Base-by-base conservation (phyloP, 2,113 vertebrate genomes). In the Strigops habroptila region DNA sequence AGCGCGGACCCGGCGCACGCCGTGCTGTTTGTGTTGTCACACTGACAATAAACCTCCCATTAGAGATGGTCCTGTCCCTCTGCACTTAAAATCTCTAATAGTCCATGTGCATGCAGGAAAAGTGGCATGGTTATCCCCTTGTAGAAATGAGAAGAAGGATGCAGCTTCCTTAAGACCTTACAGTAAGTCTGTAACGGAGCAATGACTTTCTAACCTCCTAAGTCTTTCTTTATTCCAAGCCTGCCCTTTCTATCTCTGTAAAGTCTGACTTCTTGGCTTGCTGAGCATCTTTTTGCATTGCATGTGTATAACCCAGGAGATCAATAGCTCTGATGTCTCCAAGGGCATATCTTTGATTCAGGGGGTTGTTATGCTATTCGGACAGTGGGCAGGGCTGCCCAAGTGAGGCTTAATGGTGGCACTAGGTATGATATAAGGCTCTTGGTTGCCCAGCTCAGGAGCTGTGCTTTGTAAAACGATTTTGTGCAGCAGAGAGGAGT, bases 1-100 rank as follows among this genome's bases (percentile, higher is more conserved):
- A 70, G 79, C 14, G 15, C 6, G 1, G 63, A 11, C 62, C 51
- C 1, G 0, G 22, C 9, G 1, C 41, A 10, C 1, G 2, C 92
- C 21, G 44, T 6, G 27, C 2, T 65, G 82, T 53, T 91, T 57
- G 84, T 77, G 37, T 28, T 39, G 49, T 57, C 12, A 7, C 16
- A 0, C 70, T 80, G 75, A n/a, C 28, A 3, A 37, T 64, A 55
- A 89, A 63, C 43, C 51, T 86, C 84, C 67, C 12, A 4, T 37
- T 9, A 53, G 77, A 7, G 4, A 17, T 1, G 1, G 60, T 77
- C 28, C n/a, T 43, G 43, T 53, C 71, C 48, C 39, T 82, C 62
- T 4, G 15, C 78, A 2, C 65, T 41, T 4, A 7, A 4, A 14
- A 0, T 59, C 55, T 60, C 62, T 14, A 30, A 1, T 5, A 24